These are phyloP conservation scores for mouse (Mus musculus) DNA, from an alignment of 2,113 vertebrate genomes.

Conservation along the genomic window DNA sequence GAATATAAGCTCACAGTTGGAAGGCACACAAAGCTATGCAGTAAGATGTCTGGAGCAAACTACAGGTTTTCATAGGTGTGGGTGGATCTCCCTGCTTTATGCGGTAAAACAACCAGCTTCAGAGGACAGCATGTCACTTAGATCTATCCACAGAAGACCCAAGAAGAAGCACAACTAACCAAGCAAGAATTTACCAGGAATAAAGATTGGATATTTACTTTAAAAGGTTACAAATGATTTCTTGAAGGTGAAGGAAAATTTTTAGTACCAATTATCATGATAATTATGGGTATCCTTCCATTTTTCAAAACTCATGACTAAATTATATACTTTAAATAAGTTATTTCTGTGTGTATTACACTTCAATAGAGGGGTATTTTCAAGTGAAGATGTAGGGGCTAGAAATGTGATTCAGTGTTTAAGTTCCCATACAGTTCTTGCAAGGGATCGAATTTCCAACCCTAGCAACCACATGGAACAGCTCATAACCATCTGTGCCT, in stretches of 20 bases:
- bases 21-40: neutral
- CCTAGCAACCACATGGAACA: neutral
- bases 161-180: neutral
- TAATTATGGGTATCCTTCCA: neutral
- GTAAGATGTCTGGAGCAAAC: slow-evolving; percentile 23
- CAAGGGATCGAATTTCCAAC: neutral
- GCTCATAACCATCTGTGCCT: neutral
- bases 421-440: no score
- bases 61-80: neutral
- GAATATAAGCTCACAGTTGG: neutral
- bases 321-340: neutral
- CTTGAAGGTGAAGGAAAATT: neutral
- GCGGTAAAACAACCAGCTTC: neutral
- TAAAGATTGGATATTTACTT: neutral
- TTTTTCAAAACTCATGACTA: slow-evolving; percentile 8
- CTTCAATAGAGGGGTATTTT: neutral
- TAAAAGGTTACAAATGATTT: neutral
- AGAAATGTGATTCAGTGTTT: neutral
- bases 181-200: neutral
- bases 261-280: neutral
- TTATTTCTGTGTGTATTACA: neutral
- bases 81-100: no score
- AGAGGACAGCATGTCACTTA: neutral
- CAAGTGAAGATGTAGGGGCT: neutral
- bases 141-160: neutral